Conservation (phyloP, 2,113 vertebrate genomes). For the Pyxicephalus adspersus region DNA sequence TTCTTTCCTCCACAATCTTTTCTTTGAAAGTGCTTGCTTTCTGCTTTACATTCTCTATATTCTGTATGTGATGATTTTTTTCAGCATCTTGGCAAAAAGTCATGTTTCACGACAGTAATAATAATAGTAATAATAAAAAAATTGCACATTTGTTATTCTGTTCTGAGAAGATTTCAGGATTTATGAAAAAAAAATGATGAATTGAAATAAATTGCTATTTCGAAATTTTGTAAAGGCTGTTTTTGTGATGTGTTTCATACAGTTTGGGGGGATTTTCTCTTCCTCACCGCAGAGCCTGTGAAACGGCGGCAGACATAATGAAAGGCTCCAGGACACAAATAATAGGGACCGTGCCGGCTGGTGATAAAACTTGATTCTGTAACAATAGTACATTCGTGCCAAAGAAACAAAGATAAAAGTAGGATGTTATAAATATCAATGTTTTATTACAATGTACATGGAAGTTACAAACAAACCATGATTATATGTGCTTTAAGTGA, state of each 20-base stretch:
- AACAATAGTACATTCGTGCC: neutral
- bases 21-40: conserved; percentile 22
- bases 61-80: conserved; percentile 8
- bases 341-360: no score
- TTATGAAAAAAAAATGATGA: conserved; percentile 27
- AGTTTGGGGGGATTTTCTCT: no score
- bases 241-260: conserved; percentile 2
- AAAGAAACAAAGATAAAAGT: neutral
- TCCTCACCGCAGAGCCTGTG: no score
- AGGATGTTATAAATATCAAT: conserved; percentile 73
- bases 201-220: conserved; percentile 60
- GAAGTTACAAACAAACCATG: conserved; percentile 60
- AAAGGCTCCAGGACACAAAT: no score
- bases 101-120: conserved; percentile 26
- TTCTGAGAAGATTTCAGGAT: conserved; percentile 58
- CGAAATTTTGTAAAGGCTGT: conserved; percentile 13
- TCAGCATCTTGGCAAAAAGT: neutral
- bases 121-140: neutral
- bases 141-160: conserved; percentile 46
- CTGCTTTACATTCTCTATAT: neutral
- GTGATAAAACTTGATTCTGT: neutral
- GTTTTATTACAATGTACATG: conserved; percentile 77
- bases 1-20: neutral
- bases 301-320: no score
- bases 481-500: conserved; percentile 64